Percentiles rank a stretch among this genome's conserved stretches.
Evolutionary conservation across 2,797 vertebrate genomes (phyloP).

Genomic region (Arnoldichthys spilopterus): DNA sequence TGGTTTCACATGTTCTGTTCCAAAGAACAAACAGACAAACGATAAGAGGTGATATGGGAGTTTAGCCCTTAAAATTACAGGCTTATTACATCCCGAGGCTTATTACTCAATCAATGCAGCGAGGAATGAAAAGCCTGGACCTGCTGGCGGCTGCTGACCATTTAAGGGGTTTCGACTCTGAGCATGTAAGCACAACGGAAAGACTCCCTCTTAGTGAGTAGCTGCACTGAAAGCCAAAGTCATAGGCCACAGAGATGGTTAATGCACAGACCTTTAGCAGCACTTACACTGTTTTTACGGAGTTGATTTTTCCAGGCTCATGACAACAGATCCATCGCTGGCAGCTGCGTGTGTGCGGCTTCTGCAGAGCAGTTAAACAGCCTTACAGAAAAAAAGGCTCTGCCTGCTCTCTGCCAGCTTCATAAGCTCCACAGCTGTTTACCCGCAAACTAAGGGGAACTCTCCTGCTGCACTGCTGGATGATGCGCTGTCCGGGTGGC

Average conservation of each 20-base stretch:
- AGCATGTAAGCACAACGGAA: not conserved
- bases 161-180: not conserved
- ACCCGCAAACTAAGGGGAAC: slow-evolving; percentile 32
- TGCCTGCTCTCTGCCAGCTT: not conserved
- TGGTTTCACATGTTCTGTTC: not conserved
- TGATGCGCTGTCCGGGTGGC: slow-evolving; percentile 28
- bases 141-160: not conserved
- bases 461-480: slow-evolving; percentile 4
- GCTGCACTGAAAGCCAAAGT: not conserved
- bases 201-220: not conserved
- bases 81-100: not conserved
- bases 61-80: not conserved
- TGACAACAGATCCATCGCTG: not conserved
- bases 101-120: not conserved
- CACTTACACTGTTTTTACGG: slow-evolving; percentile 2
- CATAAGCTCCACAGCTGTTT: slow-evolving; percentile 8
- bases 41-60: not conserved
- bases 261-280: slow-evolving; percentile 12
- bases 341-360: not conserved
- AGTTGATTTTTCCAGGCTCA: not conserved
- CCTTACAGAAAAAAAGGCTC: not conserved
- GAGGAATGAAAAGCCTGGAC: not conserved
- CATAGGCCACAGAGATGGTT: slow-evolving; percentile 6
- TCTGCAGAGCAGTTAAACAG: slow-evolving; percentile 5
- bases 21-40: not conserved